Evolutionary conservation across 92 coral and sea anemone genomes (phyloP), one percentile per base, ranked within the genome.

Genomic region (Porites divaricata): DNA sequence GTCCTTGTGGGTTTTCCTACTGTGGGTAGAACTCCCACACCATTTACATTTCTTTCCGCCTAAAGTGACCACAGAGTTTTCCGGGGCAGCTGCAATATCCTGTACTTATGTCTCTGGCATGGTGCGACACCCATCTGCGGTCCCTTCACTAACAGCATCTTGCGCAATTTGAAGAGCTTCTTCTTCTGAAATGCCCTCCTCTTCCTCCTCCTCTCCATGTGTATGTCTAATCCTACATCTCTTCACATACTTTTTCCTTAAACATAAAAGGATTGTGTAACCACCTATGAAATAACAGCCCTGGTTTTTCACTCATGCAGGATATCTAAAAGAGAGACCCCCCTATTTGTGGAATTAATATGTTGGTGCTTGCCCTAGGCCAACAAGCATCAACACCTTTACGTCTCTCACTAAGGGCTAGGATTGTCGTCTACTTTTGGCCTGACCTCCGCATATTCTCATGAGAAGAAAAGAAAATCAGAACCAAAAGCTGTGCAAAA

Each of bases 1-100:
- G 22, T 65, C 70, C 70, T 65, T 65, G 70, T 65, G 70, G 22
- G 1, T 65, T 65, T 19, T 65, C 22, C 70, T 24, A 70, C 75
- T 70, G 75, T 70, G 75, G 52, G 41, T 70, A 24, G 75, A 15
- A 70, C 75, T 70, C 75, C 75, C 75, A 70, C 75, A 70, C 75
- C 52, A 70, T 70, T 70, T 70, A 24, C 75, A 70, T n/a, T 70
- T 67, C 72, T 67, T 20, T 25, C 72, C 2, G 11, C 72, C 72
- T 20, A 67, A 20, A 20, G 24, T 25, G 41, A 67, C 72, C 24
- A 67, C 48, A 20, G 72, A 20, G 24, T 25, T 25, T 20, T 67
- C 17, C 5, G 19, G 72, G 72, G 48, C 72, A 20, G 20, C 13
- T 67, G 72, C 41, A 67, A 67, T 15, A 8, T 20, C 41, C 14